These are phyloP conservation scores for Porites cylindrica DNA, from an alignment of 92 coral and sea anemone species.

Conservation along the genomic window DNA sequence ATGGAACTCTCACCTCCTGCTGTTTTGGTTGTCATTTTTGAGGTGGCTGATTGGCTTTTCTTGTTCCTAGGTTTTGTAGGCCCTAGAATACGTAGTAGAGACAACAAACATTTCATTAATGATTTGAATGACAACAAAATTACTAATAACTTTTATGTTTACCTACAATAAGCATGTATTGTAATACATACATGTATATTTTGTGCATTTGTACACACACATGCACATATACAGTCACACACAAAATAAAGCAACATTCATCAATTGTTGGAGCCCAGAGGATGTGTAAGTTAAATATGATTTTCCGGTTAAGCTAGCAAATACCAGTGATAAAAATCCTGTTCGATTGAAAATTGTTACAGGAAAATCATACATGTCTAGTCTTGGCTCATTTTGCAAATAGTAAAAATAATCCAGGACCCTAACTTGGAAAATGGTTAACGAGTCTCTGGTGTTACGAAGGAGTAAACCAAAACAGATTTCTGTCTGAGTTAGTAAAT, in stretches of 20 bases:
- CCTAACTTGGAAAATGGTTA: not conserved
- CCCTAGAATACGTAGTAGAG: conserved; percentile 37
- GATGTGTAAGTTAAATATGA: too few relatives aligned
- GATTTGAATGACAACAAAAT: not conserved
- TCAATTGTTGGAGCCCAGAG: too few relatives aligned
- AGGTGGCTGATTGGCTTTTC: conserved; percentile 73
- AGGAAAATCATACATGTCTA: too few relatives aligned
- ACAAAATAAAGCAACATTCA: too few relatives aligned
- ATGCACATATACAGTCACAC: too few relatives aligned
- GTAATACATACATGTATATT: too few relatives aligned
- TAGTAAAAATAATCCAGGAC: not conserved
- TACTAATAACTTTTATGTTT: not conserved
- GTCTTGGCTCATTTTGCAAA: not conserved
- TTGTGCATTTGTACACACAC: too few relatives aligned
- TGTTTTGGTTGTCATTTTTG: conserved; percentile 57
- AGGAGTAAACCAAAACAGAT: not conserved
- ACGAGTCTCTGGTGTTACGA: not conserved
- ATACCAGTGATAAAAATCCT: too few relatives aligned
- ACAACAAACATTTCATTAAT: not conserved
- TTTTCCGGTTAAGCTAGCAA: too few relatives aligned
- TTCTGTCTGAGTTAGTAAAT: not conserved
- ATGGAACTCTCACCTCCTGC: conserved; percentile 62
- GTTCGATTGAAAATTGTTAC: not conserved
- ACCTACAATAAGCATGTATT: too few relatives aligned
- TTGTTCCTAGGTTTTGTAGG: conserved; percentile 65